Evolutionary conservation across 2,797 vertebrate species (phyloP).

Genomic region (Amphiprion clarkii): DNA sequence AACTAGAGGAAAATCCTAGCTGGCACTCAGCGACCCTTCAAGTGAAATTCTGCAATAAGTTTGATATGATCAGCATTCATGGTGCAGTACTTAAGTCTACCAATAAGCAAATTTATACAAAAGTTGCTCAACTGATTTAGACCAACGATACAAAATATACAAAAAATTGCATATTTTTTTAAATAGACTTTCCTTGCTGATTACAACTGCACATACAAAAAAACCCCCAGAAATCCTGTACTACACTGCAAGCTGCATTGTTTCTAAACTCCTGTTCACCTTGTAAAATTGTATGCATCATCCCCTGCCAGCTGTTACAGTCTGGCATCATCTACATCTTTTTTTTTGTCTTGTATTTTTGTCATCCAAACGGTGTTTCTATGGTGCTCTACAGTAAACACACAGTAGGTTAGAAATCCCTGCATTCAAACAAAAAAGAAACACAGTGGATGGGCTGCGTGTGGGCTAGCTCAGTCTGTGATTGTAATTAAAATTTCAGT

Average conservation of each 20-base stretch:
- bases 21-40: too few relatives aligned
- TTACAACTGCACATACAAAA: neutral
- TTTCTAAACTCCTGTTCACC: constrained; percentile 10
- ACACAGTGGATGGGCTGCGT: too few relatives aligned
- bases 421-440: too few relatives aligned
- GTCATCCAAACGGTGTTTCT: neutral
- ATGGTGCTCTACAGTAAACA: too few relatives aligned
- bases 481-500: constrained; percentile 2
- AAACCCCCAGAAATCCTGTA: neutral
- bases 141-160: neutral
- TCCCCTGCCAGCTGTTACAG: neutral
- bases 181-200: neutral
- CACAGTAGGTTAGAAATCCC: too few relatives aligned
- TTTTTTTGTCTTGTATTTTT: neutral
- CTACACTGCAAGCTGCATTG: neutral
- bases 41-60: neutral
- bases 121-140: neutral
- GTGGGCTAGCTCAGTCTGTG: neutral
- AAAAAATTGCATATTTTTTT: too few relatives aligned
- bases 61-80: neutral
- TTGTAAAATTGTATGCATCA: neutral
- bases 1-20: neutral
- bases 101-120: neutral
- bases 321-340: neutral
- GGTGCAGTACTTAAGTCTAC: neutral